phyloP scores from a whole-genome alignment of 2,888 invertebrate species.

The Ceriagrion tenellum region DNA sequence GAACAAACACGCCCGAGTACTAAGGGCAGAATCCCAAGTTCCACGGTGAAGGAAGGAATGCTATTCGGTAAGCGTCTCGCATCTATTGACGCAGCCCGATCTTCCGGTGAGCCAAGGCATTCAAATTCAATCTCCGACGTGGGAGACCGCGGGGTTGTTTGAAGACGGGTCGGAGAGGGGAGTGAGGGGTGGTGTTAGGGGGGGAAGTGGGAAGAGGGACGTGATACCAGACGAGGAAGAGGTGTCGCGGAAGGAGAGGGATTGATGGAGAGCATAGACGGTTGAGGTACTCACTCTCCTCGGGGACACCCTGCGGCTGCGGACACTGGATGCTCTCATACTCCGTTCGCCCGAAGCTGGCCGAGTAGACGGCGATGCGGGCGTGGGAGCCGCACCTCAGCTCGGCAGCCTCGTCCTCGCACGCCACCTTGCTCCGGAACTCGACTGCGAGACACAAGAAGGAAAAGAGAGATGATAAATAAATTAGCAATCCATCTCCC shows the following conservation, averaged over 20 bases:
- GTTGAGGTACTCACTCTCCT: conserved; percentile 87
- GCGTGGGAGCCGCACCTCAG: conserved; percentile 93
- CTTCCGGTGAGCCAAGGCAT: not conserved
- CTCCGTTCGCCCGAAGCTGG: conserved; percentile 93
- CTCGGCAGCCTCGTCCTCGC: conserved; percentile 93
- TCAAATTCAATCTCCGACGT: not conserved
- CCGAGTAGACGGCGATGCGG: conserved; percentile 94
- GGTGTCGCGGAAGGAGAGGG: not conserved
- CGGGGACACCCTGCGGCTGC: conserved; percentile 90
- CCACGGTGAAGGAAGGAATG: not conserved
- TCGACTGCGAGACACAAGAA: conserved; percentile 85
- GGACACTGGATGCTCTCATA: conserved; percentile 93
- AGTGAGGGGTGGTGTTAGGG: too few species aligned
- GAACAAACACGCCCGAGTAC: too few species aligned
- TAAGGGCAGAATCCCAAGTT: not conserved
- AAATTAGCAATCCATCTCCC: not conserved
- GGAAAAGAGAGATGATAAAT: conserved; percentile 19
- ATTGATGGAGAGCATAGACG: not conserved
- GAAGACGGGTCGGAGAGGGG: not conserved
- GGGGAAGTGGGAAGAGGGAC: too few species aligned
- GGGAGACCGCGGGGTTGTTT: not conserved
- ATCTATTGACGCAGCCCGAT: not conserved
- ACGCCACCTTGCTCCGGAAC: conserved; percentile 95
- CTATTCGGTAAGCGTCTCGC: not conserved
- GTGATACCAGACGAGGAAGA: too few species aligned